These are phyloP conservation scores for Spheniscus humboldti DNA, from an alignment of 2,797 vertebrate species.

Conservation along the genomic window DNA sequence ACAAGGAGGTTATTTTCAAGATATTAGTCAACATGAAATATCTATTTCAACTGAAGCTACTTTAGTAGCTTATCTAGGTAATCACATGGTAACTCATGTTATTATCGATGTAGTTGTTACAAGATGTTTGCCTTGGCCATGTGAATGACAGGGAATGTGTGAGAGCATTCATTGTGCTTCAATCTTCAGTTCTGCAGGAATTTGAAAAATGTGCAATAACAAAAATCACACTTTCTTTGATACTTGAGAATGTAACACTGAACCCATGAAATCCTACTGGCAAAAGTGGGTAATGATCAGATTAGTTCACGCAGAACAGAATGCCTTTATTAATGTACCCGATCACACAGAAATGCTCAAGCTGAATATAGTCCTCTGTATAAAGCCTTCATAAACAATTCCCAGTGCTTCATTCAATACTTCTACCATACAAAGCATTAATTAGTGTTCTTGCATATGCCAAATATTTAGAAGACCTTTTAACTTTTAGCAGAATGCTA, in stretches of 20 bases:
- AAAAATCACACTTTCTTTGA: background rate
- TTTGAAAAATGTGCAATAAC: background rate
- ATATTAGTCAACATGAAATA: background rate
- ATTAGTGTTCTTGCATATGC: background rate
- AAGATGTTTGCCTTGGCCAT: background rate
- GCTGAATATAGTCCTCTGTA: background rate
- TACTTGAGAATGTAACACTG: background rate
- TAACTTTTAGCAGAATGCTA: background rate
- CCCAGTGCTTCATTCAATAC: background rate
- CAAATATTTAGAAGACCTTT: slow-evolving; percentile 8
- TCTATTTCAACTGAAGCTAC: background rate
- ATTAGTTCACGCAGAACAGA: background rate
- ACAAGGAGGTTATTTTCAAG: background rate
- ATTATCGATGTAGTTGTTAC: background rate
- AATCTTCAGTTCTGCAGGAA: background rate
- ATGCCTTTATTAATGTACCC: background rate
- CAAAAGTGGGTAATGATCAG: background rate
- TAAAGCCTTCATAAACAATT: background rate
- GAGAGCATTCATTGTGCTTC: background rate
- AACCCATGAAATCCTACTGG: background rate
- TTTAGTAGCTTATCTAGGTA: background rate
- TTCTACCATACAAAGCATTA: background rate
- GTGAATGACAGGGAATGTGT: background rate
- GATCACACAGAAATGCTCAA: background rate
- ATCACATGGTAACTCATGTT: background rate